These are phyloP conservation scores for Tupaia chinensis DNA, from an alignment of 2,113 vertebrate genomes.

Conservation along the genomic window DNA sequence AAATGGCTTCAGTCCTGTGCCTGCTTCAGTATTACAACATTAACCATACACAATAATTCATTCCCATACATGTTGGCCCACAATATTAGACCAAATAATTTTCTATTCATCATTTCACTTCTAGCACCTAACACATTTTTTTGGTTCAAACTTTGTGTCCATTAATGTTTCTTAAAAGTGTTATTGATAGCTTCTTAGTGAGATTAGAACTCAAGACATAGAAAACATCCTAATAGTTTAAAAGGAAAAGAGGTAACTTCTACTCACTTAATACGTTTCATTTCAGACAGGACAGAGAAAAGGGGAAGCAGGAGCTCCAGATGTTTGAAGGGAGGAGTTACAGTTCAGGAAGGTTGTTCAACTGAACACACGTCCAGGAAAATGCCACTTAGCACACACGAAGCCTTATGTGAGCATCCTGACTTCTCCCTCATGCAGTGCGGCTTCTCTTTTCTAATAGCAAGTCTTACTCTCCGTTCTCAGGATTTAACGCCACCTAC, in stretches of 20 bases:
- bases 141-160: not conserved
- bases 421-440: not conserved
- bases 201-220: not conserved
- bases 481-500: not conserved
- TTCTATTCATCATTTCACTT: not conserved
- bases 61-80: not conserved
- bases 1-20: no score
- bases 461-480: not conserved
- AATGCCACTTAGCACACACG: no score
- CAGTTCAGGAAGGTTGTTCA: not conserved
- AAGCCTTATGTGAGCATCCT: not conserved
- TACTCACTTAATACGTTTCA: not conserved
- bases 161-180: not conserved
- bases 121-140: not conserved
- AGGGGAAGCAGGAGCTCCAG: not conserved
- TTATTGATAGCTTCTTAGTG: not conserved
- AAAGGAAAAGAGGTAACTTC: not conserved
- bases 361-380: not conserved
- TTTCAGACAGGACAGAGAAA: rapidly evolving
- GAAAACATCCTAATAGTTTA: not conserved
- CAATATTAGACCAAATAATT: not conserved
- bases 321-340: not conserved
- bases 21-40: no score
- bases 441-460: not conserved
- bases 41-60: not conserved